phyloP scores from a whole-genome alignment of 2,797 vertebrate genomes.

The Anguilla anguilla region DNA sequence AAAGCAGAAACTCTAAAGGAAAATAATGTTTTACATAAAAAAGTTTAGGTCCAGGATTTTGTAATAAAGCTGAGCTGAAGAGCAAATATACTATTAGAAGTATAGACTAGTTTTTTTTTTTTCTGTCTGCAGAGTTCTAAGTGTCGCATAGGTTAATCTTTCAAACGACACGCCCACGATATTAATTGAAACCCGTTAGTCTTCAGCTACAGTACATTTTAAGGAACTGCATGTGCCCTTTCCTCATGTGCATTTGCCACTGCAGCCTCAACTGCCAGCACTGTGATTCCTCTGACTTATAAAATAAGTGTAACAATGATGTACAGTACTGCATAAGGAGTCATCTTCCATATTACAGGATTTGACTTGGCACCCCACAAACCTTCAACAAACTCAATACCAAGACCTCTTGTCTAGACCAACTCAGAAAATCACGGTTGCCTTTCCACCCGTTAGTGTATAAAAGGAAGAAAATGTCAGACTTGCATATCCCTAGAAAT shows the following conservation, averaged over 20 bases:
- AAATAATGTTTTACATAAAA: not conserved
- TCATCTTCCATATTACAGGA: not conserved
- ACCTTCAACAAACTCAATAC: not conserved
- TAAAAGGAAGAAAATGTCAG: constrained; percentile 12
- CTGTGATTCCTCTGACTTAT: not conserved
- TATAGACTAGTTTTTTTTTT: not conserved
- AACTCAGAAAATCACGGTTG: constrained; percentile 4
- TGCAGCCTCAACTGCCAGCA: not conserved
- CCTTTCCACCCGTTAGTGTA: constrained; percentile 17
- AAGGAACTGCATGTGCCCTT: not conserved
- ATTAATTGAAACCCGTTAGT: not conserved
- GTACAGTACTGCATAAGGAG: not conserved
- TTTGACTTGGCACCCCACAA: not conserved
- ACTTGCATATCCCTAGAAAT: constrained; percentile 21
- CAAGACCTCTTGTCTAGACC: not conserved
- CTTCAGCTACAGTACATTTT: constrained; percentile 13
- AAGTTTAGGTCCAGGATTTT: not conserved
- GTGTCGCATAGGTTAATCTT: not conserved
- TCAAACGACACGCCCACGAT: not conserved
- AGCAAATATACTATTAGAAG: not conserved
- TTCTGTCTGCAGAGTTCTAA: not conserved
- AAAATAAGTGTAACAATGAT: constrained; percentile 10
- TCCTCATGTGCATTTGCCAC: not conserved
- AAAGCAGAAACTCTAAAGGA: not conserved
- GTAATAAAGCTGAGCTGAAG: not conserved